Evolutionary conservation across 2,888 invertebrate genomes (phyloP).

Genomic region (Quadriops clusia): DNA sequence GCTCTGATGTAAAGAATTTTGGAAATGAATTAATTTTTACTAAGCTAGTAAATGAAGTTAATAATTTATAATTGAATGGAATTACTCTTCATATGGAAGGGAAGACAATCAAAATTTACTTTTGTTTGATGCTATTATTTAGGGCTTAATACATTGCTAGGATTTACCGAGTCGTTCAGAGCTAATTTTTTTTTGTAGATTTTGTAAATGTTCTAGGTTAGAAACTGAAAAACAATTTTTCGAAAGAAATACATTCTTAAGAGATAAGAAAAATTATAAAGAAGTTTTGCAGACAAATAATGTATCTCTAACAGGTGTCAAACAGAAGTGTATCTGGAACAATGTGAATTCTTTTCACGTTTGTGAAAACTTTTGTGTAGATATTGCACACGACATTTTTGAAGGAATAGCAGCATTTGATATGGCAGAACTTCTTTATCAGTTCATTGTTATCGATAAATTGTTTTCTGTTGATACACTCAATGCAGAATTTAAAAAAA

Average conservation of each 20-base stretch:
- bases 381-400: slow-evolving; percentile 18
- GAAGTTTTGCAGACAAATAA: too few species aligned
- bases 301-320: slow-evolving; percentile 13
- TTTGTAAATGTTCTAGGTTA: slow-evolving; percentile 9
- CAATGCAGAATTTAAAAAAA: slow-evolving; percentile 3
- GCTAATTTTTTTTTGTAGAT: slow-evolving; percentile 14
- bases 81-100: slow-evolving; percentile 3
- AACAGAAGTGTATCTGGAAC: slow-evolving; percentile 13
- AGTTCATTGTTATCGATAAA: slow-evolving; percentile 11
- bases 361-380: slow-evolving; percentile 14
- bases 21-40: slow-evolving; percentile 2
- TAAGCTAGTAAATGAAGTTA: neutral
- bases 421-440: slow-evolving; percentile 11
- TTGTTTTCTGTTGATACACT: too few species aligned
- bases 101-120: too few species aligned
- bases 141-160: slow-evolving; percentile 15
- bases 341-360: slow-evolving; percentile 13
- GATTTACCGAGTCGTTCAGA: slow-evolving; percentile 15
- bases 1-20: slow-evolving; percentile 3
- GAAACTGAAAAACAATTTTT: slow-evolving; percentile 6
- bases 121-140: slow-evolving; percentile 17
- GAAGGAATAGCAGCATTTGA: slow-evolving; percentile 15
- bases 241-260: slow-evolving; percentile 9
- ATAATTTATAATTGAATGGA: slow-evolving; percentile 4
- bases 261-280: too few species aligned